Evolutionary conservation across 2,113 vertebrate species (phyloP), one percentile per base, ranked within the genome.

Genomic region (Oryzias curvinotus): DNA sequence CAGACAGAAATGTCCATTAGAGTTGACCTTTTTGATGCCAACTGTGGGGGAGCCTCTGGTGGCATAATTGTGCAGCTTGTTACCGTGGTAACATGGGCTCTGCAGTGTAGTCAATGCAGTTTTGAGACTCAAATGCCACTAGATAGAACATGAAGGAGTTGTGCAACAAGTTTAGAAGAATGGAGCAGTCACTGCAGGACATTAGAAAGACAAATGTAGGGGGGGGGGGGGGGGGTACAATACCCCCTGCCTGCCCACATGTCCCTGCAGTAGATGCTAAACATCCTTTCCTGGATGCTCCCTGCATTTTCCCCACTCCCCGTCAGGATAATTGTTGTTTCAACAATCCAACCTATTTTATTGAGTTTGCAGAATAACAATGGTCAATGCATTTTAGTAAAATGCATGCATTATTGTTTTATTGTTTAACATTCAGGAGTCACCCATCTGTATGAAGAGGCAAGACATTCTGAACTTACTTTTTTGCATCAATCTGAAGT

Each of bases 1-100:
- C 48, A 52, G 36, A 71, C 57, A 36, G 42, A 73, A 57, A 21
- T 28, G 48, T 73, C 77, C 71, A 84, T 85, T 85, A 84, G 79
- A 75, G 62, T 44, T 81, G 81, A 85, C 85, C 85, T 87, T 85
- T 80, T 48, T 19, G 43, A 77, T 57, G 66, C 55, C 36, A 17
- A 36, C 69, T 16, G 64, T 63, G 72, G 73, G 68, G 61, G 76
- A 52, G 70, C 54, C 17, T 52, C 30, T 30, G 57, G 25, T 42
- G n/a, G 64, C 73, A 62, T 69, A 50, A 63, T 74, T 75, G 58
- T 44, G 30, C 41, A 43, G 56, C 28, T 28, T 5, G 53, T 87
- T 68, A 62, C 77, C 78, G 85, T 82, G 64, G 85, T 18, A 83
- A 84, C 83, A 42, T 67, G 44, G 15, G 19, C 15, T 14, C 5